Base-by-base conservation (phyloP, 2,113 vertebrate genomes). In the Natator depressus region DNA sequence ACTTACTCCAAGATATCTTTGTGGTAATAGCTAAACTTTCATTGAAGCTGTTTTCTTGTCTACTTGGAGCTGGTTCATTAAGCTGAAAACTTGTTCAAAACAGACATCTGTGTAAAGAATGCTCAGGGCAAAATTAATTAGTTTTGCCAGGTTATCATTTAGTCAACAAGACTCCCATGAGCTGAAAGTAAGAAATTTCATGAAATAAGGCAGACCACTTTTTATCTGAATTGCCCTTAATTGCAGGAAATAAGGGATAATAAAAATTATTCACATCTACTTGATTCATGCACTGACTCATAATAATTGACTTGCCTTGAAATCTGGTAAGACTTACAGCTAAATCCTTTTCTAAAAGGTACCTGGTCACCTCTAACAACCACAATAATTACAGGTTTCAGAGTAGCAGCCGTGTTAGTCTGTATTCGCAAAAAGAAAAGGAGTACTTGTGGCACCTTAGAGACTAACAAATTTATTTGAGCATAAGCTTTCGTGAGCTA, bases 71-170 rank as follows among this genome's bases (percentile, higher is more conserved):
- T 95, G 89, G 84, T 95, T 96, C 94, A 91, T 97, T 97, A 96
- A 95, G 86, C 62, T 79, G 81, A 83, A 96, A 95, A 93, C 42
- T 96, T 95, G 90, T 53, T 95, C 89, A 92, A 89, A 95, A 84
- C 76, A 59, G 51, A 53, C 80, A 85, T 55, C 76, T 94, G 84
- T 91, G 62, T 91, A 86, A 94, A 94, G 83, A 96, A 84, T 65
- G 93, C 92, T 94, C 90, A 31, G 25, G 91, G 93, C 93, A 93
- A 97, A 97, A 93, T 93, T 95, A 97, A 95, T 97, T 94, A 96
- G 80, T 93, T 96, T 96, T 95, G 87, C 78, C 85, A 90, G 82
- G 82, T 92, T 95, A 88, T 87, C 95, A 93, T 86, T 38, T 38
- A 72, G 93, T 87, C 85, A 76, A 78, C 88, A 83, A 49, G 57